These are phyloP conservation scores for Ophioderma brevispina DNA, from an alignment of 35 echinoderm and acorn worm species.

Conservation along the genomic window DNA sequence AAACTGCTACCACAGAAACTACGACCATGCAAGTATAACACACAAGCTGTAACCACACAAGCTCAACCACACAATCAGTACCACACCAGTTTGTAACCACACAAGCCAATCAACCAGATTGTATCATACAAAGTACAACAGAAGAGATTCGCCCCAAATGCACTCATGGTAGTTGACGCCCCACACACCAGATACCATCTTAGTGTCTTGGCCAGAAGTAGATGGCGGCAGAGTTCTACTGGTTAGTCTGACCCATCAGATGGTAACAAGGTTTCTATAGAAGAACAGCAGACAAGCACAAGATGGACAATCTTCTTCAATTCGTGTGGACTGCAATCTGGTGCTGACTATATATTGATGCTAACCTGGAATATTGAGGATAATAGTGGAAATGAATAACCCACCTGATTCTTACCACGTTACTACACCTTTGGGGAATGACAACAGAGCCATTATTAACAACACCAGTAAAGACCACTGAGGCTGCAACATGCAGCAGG, in stretches of 20 bases:
- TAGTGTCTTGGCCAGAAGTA: neutral
- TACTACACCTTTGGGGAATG: neutral
- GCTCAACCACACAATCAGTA: neutral
- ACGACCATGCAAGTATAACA: neutral
- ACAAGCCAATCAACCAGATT: too few species aligned
- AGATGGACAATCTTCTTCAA: neutral
- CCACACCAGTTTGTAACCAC: neutral
- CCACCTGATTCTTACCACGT: neutral
- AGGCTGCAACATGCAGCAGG: neutral
- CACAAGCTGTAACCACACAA: constrained; percentile 9
- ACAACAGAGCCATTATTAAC: neutral
- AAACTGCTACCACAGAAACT: neutral
- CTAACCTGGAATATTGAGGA: neutral
- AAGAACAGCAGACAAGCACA: neutral
- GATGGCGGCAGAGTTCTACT: neutral
- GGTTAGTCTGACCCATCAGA: neutral
- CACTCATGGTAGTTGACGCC: neutral
- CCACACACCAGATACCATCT: neutral
- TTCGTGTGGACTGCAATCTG: neutral
- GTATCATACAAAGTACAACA: neutral
- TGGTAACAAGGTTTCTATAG: neutral
- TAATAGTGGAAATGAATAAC: neutral
- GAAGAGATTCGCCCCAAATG: neutral
- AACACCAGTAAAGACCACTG: neutral
- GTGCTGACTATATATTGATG: neutral